phyloP scores from a whole-genome alignment of 2,797 vertebrate species.

The Diceros bicornis region DNA sequence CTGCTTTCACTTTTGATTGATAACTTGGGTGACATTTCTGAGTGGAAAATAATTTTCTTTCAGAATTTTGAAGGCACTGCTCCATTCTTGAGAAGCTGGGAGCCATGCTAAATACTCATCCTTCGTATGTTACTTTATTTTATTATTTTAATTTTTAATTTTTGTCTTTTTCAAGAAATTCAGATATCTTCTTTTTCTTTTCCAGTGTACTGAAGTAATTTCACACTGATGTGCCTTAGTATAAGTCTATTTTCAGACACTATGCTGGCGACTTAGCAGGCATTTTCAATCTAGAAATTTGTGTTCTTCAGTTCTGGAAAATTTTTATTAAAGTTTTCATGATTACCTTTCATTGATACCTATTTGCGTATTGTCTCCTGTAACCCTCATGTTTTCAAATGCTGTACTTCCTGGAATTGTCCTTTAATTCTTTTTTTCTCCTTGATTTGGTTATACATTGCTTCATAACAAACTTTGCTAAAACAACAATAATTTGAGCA shows the following conservation, averaged over 20 bases:
- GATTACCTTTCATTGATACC: neutral
- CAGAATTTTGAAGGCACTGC: neutral
- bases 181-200: neutral
- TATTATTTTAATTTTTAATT: neutral
- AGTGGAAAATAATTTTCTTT: too few relatives aligned
- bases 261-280: neutral
- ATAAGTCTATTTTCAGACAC: neutral
- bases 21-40: neutral
- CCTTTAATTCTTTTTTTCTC: neutral
- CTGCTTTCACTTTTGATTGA: neutral
- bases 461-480: neutral
- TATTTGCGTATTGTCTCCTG: neutral
- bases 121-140: neutral
- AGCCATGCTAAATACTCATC: neutral
- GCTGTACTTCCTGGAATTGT: neutral
- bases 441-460: neutral
- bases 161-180: neutral
- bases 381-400: neutral
- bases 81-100: neutral
- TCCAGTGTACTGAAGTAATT: neutral
- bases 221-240: neutral
- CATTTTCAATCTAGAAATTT: conserved; percentile 15
- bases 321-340: neutral
- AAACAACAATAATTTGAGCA: neutral
- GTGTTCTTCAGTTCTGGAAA: neutral